phyloP scores from a whole-genome alignment of 2,888 invertebrate species.

The Stramonita haemastoma region DNA sequence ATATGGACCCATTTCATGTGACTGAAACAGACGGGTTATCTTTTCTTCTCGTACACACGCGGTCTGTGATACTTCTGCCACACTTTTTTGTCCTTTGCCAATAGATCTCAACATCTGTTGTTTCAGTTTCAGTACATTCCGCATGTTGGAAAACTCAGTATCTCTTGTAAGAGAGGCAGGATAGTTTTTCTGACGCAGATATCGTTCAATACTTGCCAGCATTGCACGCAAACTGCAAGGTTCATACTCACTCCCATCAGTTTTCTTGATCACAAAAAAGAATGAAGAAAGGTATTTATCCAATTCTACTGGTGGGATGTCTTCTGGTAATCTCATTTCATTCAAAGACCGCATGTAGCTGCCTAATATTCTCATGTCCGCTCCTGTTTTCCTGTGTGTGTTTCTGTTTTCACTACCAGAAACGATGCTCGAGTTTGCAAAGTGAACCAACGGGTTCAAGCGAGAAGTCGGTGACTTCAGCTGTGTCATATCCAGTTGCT shows the following conservation, averaged over 20 bases:
- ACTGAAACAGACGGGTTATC: constrained; percentile 63
- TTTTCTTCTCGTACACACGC: constrained; percentile 57
- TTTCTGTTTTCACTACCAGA: constrained; percentile 65
- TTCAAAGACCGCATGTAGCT: constrained; percentile 64
- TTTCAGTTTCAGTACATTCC: constrained; percentile 65
- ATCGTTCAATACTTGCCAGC: constrained; percentile 69
- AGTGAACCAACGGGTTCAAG: constrained; percentile 10
- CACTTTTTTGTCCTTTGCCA: constrained; percentile 62
- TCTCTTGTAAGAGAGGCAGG: constrained; percentile 66
- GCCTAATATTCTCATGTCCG: constrained; percentile 69
- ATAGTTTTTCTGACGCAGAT: constrained; percentile 63
- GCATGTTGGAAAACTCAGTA: constrained; percentile 61
- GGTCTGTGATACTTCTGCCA: constrained; percentile 51
- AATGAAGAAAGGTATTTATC: constrained; percentile 67
- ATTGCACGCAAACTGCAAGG: constrained; percentile 69
- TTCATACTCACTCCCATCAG: constrained; percentile 70
- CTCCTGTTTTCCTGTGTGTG: constrained; percentile 69
- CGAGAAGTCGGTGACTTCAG: constrained; percentile 11
- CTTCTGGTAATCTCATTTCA: constrained; percentile 63
- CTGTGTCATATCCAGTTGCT: constrained; percentile 27
- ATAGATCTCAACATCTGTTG: constrained; percentile 63
- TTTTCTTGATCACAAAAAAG: constrained; percentile 67
- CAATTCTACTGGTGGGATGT: constrained; percentile 62
- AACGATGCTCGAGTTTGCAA: constrained; percentile 36
- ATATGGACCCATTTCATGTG: constrained; percentile 69